Base-by-base conservation (phyloP, 2,888 invertebrate genomes). In the Drosophila hamatofila region DNA sequence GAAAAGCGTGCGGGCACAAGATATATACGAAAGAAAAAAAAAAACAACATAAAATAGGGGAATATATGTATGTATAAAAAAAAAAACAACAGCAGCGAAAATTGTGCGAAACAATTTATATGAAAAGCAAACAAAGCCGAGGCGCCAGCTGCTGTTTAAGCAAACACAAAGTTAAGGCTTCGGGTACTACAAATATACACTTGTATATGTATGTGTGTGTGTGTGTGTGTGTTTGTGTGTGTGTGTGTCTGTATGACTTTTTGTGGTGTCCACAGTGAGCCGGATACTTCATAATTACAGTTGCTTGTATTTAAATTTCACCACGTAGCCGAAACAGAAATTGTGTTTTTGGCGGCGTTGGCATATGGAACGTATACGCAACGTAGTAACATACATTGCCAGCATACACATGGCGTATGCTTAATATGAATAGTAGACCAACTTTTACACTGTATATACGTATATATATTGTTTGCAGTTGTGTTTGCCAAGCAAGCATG, bases 281-380 rank as follows among this genome's bases (percentile, higher is more conserved):
- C 71, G 84, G 82, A 66, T 69, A 78, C 87, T 87, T 88, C 72
- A 87, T 84, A 84, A 84, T 83, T 87, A 76, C 68, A 79, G 73
- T 72, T 73, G 84, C 68, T 75, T 68, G 84, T 75, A 83, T 83
- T 88, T 72, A 88, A 88, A 88, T 76, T 83, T 69, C 52, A 78
- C 66, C 77, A 62, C 64, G 61, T 23, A 14, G 23, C n/a, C 23
- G 44, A 14, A 57, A 46, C 44, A 41, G 33, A 51, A 48, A 69
- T 81, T 81, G 81, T 73, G 60, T 62, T 81, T 64, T 78, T 35
- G 51, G 37, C 18, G 56, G 60, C 54, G 48, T 30, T 25, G 59
- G 74, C 58, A 51, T 33, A 57, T 64, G 54, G 54, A 56, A 11
- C 76, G 81, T 81, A 81, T 69, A 65, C 70, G 67, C 27, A 66